A percentile compares a stretch with the other conserved stretches of the same genome.
phyloP scores from a whole-genome alignment of 2,888 invertebrate species.

The Mythimna lalbum region DNA sequence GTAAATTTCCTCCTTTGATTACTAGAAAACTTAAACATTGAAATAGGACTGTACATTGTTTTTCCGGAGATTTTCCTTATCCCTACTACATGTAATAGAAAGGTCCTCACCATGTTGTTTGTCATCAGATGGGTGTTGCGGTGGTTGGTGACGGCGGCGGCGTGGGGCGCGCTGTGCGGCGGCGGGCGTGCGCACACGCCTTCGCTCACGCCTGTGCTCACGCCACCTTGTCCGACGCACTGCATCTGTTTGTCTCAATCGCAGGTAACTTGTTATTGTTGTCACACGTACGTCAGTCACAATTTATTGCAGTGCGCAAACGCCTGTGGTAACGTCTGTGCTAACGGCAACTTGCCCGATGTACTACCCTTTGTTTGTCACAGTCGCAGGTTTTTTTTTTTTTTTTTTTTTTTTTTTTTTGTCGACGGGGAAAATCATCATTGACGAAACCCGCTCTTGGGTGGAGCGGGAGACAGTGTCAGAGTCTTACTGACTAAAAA shows the following conservation, averaged over 20 bases:
- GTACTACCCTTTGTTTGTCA: too few species aligned
- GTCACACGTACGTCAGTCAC: too few species aligned
- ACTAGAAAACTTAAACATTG: not conserved
- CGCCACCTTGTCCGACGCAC: conserved; percentile 94
- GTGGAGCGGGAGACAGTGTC: too few species aligned
- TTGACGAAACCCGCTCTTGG: too few species aligned
- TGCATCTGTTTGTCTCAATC: conserved; percentile 97
- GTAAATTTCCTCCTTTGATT: not conserved
- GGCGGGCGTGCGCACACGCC: conserved; percentile 77
- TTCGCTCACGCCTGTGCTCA: conserved; percentile 82
- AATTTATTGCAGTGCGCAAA: too few species aligned
- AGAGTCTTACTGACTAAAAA: too few species aligned
- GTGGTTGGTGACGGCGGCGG: conserved; percentile 79
- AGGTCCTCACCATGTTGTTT: not conserved
- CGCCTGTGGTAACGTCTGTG: conserved; percentile 71
- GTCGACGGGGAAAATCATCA: too few species aligned
- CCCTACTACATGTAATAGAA: not conserved
- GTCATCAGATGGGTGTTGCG: conserved; percentile 82
- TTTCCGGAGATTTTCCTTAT: not conserved
- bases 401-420: too few species aligned
- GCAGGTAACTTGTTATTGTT: conserved; percentile 90
- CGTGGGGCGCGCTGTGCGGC: conserved; percentile 75
- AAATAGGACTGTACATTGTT: not conserved
- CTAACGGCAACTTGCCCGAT: conserved; percentile 93
- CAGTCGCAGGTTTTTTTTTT: too few species aligned